Conservation (phyloP, 2,113 vertebrate species). For the Brevimyrus niger region DNA sequence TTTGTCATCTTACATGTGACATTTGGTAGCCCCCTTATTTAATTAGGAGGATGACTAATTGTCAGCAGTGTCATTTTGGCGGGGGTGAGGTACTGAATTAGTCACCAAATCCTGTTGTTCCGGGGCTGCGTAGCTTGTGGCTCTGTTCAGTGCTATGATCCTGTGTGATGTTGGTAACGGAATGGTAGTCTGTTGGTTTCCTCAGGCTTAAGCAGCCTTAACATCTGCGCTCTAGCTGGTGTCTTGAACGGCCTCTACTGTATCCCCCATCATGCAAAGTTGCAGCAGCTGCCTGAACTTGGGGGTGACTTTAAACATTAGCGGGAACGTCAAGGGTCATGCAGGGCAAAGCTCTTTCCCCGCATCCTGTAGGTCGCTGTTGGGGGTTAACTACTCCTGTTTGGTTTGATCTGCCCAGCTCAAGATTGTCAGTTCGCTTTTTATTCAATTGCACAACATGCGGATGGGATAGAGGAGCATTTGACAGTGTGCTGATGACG, state of each 20-base stretch:
- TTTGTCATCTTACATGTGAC: neutral
- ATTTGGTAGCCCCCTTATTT: neutral
- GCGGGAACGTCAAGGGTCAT: neutral
- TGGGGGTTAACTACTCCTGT: neutral
- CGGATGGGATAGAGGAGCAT: neutral
- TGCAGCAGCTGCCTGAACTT: neutral
- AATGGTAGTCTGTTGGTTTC: neutral
- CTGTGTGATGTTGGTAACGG: neutral
- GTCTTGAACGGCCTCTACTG: neutral
- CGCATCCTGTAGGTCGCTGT: neutral
- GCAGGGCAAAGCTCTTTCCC: neutral
- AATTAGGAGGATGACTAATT: conserved; percentile 8
- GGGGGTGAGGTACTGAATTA: neutral
- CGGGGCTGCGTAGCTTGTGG: neutral
- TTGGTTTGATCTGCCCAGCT: neutral
- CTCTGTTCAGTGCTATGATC: neutral
- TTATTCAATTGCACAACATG: neutral
- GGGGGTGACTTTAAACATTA: neutral
- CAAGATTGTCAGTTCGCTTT: neutral
- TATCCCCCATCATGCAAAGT: neutral
- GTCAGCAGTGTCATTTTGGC: neutral
- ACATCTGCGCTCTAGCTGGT: neutral
- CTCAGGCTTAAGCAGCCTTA: neutral
- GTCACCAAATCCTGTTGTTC: neutral
- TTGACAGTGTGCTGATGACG: neutral